Evolutionary conservation across 2,797 vertebrate species (phyloP), one percentile per base, ranked within the genome.

Genomic region (Antennarius maculatus): DNA sequence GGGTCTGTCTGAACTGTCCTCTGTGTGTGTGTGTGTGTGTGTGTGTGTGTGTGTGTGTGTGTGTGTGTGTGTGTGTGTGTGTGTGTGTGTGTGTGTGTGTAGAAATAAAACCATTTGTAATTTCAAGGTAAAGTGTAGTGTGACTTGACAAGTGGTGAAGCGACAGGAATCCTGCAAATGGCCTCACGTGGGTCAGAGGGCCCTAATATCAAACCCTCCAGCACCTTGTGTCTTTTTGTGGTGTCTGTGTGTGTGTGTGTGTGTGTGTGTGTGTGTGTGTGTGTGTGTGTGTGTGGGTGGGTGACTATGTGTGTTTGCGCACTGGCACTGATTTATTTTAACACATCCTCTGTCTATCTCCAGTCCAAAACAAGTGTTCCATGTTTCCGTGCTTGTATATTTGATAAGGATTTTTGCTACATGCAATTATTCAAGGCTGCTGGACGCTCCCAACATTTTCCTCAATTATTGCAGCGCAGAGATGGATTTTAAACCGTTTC

Each of bases 161-260:
- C 76, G 76, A 85, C 68, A 65, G 59, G 11, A 76, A 57, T 76
- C 53, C 69, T 42, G 54, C 60, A 56, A 46, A 66, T 49, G 39
- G 66, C 13, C 68, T 57, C 68, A 80, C 82, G 69, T 88, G 80
- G 86, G 89, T 86, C 85, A 85, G 29, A 52, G 67, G 67, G 67
- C 56, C 74, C 64, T 70, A 70, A 27, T 77, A 74, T 86, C 45
- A 51, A 63, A 61, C 77, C 78, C 71, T 57, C 48, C 49, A 60
- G 51, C 76, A 55, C 61, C 47, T 58, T 74, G 68, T 46, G 54
- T 54, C 29, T 66, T 1, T 42, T 42, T 42, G 13, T 42, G 46
- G n/a, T 50, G 16, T 31, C 10, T 71, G 15, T 65, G 37, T 47
- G 18, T 28, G 17, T 16, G 57, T 29, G 28, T 51, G 7, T 27